Conservation (phyloP, 2,797 vertebrate genomes). For the Salmo trutta region DNA sequence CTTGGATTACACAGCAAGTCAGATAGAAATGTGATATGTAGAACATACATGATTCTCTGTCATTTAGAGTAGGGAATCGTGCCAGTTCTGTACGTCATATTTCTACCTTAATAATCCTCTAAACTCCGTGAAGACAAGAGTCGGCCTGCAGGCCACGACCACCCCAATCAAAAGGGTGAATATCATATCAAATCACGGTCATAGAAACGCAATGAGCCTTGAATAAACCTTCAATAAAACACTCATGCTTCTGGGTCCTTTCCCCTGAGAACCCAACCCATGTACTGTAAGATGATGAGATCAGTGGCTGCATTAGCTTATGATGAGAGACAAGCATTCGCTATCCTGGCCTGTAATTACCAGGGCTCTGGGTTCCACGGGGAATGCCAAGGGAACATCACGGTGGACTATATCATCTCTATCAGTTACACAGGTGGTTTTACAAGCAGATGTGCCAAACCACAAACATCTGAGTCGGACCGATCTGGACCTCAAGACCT, state of each 20-base stretch:
- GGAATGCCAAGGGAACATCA: conserved; percentile 54
- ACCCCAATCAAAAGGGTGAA: conserved; percentile 24
- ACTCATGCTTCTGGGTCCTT: background rate
- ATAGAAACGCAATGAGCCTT: conserved; percentile 33
- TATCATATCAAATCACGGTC: conserved; percentile 18
- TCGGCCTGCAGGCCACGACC: background rate
- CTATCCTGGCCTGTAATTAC: conserved; percentile 64
- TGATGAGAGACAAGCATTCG: conserved; percentile 62
- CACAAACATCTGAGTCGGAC: conserved; percentile 53
- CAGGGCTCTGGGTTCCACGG: conserved; percentile 49
- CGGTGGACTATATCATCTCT: conserved; percentile 55
- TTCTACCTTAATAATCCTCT: background rate
- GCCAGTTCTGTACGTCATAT: background rate
- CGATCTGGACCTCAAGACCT: conserved; percentile 23
- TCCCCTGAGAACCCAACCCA: conserved; percentile 3
- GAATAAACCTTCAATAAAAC: conserved; percentile 26
- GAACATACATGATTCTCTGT: background rate
- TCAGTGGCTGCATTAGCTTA: conserved; percentile 37
- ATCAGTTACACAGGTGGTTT: conserved; percentile 63
- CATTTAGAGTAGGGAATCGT: too few relatives aligned
- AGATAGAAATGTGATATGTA: background rate
- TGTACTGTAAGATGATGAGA: conserved; percentile 44
- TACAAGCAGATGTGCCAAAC: conserved; percentile 64
- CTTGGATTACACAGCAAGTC: background rate
- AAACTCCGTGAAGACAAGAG: background rate